Evolutionary conservation across 2,888 invertebrate genomes (phyloP).

Genomic region (Lingula anatina): DNA sequence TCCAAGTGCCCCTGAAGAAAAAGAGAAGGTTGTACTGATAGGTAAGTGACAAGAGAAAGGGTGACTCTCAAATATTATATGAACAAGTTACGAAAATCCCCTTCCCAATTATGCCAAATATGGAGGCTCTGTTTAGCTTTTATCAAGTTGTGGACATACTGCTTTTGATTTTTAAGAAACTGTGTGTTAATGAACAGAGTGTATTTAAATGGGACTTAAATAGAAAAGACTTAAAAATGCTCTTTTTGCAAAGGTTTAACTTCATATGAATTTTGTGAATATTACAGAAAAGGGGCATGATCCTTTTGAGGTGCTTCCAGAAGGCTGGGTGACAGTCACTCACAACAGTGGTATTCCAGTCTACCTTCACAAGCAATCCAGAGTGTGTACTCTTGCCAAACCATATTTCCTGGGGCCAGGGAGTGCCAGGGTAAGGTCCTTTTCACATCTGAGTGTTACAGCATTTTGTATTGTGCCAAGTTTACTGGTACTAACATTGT

Average conservation of each 20-base stretch:
- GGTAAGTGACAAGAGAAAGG: slow-evolving; percentile 23
- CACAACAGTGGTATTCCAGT: slow-evolving; percentile 96
- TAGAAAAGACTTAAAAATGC: too few species aligned
- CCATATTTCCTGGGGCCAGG: slow-evolving; percentile 95
- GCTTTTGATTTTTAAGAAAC: not conserved
- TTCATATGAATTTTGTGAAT: not conserved
- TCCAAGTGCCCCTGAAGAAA: slow-evolving; percentile 18
- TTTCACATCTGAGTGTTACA: too few species aligned
- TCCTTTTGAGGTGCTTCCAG: slow-evolving; percentile 92
- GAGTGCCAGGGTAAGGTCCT: slow-evolving; percentile 68
- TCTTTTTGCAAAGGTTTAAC: too few species aligned
- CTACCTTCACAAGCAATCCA: slow-evolving; percentile 78
- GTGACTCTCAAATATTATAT: not conserved
- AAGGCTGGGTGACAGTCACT: slow-evolving; percentile 93
- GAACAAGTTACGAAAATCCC: too few species aligned
- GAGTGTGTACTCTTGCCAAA: slow-evolving; percentile 86
- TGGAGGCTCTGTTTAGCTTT: not conserved
- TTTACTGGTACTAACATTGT: too few species aligned
- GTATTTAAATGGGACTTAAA: not conserved
- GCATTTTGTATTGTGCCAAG: too few species aligned
- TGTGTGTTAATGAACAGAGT: not conserved
- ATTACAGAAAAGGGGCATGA: slow-evolving; percentile 57
- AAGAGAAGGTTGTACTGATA: slow-evolving; percentile 29
- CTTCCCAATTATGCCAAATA: not conserved
- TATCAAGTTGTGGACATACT: not conserved